Evolutionary conservation across 2,888 invertebrate genomes (phyloP).

Genomic region (Eristalis arbustorum): DNA sequence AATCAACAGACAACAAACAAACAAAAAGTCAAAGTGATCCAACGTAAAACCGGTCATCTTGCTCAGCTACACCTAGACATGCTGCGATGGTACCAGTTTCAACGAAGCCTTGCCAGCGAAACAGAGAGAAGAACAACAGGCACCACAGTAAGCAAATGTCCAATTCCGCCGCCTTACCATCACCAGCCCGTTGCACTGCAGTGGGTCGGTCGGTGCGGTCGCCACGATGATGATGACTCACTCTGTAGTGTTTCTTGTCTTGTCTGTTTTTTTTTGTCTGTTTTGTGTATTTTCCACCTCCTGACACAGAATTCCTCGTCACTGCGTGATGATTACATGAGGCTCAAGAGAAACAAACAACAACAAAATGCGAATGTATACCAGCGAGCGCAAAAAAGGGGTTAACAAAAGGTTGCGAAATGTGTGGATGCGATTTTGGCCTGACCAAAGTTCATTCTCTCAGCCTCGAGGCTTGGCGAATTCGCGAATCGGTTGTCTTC

Average conservation of each 20-base stretch:
- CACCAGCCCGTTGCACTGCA: background rate
- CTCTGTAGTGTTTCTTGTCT: slow-evolving; percentile 21
- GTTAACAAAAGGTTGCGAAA: slow-evolving; percentile 53
- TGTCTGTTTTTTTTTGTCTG: background rate
- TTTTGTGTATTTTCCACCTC: slow-evolving; percentile 40
- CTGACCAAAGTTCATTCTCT: slow-evolving; percentile 23
- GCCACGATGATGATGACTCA: slow-evolving; percentile 41
- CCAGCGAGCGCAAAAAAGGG: slow-evolving; percentile 17
- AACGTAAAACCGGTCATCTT: slow-evolving; percentile 39
- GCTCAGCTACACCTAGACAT: background rate
- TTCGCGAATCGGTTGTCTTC: background rate
- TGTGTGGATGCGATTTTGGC: slow-evolving; percentile 12
- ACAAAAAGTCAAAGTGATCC: slow-evolving; percentile 34
- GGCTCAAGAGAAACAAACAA: slow-evolving; percentile 28
- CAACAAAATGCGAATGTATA: slow-evolving; percentile 1
- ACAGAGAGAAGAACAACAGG: slow-evolving; percentile 28
- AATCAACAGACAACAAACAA: background rate
- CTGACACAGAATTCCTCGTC: slow-evolving; percentile 40
- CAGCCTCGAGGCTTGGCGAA: background rate
- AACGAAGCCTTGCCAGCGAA: background rate
- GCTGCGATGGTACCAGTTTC: background rate
- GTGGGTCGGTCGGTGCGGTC: background rate
- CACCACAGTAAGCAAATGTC: slow-evolving; percentile 11
- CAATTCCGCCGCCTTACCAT: slow-evolving; percentile 6
- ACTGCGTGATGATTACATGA: slow-evolving; percentile 14